A percentile compares a stretch with the other conserved stretches of the same genome.
Conservation (phyloP, 2,113 vertebrate genomes). For the Xenopus tropicalis region UCB_Xtro_10.0 CM004445.2:8755501-8756000, state of each 20-base stretch:
- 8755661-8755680: constrained; percentile 84
- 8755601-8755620: no score
- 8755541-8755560: no score
- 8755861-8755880: constrained; percentile 68
- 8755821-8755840: no score
- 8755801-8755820: no score
- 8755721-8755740: constrained; percentile 84
- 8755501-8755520: no score
- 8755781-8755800: neutral
- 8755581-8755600: no score
- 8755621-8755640: constrained; percentile 84
- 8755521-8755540: no score
- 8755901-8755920: constrained; percentile 69
- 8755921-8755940: constrained; percentile 78
- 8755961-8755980: no score
- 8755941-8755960: constrained; percentile 63
- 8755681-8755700: constrained; percentile 85
- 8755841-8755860: constrained; percentile 52
- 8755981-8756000: no score
- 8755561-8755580: no score
- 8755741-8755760: constrained; percentile 60
- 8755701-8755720: constrained; percentile 84
- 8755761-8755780: neutral
- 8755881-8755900: constrained; percentile 70
- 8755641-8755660: constrained; percentile 85